A percentile compares a stretch with the other conserved stretches of the same genome.
phyloP scores from a whole-genome alignment of 2,888 invertebrate species.

The Limenitis camilla region DNA sequence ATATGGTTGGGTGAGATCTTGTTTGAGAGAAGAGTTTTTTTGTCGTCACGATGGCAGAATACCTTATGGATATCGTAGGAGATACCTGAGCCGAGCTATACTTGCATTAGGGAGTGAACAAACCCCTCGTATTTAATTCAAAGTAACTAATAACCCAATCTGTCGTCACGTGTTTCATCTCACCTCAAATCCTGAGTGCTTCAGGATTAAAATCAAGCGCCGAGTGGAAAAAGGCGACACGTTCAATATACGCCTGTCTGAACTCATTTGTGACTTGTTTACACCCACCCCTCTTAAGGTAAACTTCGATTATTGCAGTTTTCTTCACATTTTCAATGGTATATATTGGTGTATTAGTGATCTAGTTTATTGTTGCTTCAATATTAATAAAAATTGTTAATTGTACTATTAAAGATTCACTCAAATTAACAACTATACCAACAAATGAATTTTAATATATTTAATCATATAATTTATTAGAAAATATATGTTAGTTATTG shows the following conservation, averaged over 20 bases:
- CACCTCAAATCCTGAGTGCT: conserved; percentile 55
- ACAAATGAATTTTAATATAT: no score
- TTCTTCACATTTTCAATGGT: neutral
- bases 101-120: neutral
- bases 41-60: no score
- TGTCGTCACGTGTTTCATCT: conserved; percentile 26
- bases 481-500: no score
- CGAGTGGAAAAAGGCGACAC: conserved; percentile 53
- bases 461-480: no score
- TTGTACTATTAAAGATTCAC: no score
- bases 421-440: no score
- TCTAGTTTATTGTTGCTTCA: no score
- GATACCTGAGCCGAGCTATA: no score
- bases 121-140: neutral
- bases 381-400: no score
- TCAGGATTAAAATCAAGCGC: conserved; percentile 51
- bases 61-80: no score
- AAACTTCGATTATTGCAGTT: conserved; percentile 34
- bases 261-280: conserved; percentile 45
- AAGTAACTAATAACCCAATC: conserved; percentile 14
- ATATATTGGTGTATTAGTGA: neutral
- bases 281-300: conserved; percentile 21
- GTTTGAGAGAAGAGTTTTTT: no score
- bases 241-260: conserved; percentile 61
- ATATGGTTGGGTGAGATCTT: no score